phyloP scores from a whole-genome alignment of 2,797 vertebrate genomes.

The Telmatherina bonti region DNA sequence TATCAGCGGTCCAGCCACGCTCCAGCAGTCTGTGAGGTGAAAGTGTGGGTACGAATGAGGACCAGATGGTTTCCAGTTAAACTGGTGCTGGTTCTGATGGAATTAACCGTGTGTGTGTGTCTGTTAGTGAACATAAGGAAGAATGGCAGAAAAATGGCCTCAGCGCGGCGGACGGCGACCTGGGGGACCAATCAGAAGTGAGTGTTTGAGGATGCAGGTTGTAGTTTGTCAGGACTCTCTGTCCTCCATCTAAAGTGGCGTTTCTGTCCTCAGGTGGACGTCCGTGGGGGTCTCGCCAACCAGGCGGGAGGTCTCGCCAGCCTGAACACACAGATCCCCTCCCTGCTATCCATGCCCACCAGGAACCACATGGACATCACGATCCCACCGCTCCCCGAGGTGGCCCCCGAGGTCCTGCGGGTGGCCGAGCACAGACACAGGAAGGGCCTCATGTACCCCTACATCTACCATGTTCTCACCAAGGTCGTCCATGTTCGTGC shows the following conservation, averaged over 20 bases:
- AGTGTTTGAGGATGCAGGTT: slow-evolving; percentile 18
- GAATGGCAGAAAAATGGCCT: slow-evolving; percentile 88
- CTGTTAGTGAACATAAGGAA: slow-evolving; percentile 89
- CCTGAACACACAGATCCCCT: slow-evolving; percentile 90
- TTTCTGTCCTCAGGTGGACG: slow-evolving; percentile 78
- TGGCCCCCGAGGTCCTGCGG: slow-evolving; percentile 93
- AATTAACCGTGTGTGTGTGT: slow-evolving; percentile 44
- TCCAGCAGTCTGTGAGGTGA: no score
- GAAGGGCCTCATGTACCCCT: slow-evolving; percentile 96
- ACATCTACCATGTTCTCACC: slow-evolving; percentile 94
- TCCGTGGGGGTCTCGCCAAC: slow-evolving; percentile 81
- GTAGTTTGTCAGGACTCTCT: no score
- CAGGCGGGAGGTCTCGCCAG: slow-evolving; percentile 84
- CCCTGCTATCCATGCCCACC: slow-evolving; percentile 95
- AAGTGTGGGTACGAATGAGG: no score
- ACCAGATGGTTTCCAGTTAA: no score
- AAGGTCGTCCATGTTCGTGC: slow-evolving; percentile 77
- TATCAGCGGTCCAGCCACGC: no score
- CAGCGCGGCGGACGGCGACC: slow-evolving; percentile 80
- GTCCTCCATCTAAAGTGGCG: no score
- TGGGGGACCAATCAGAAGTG: slow-evolving; percentile 91
- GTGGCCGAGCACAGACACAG: slow-evolving; percentile 96
- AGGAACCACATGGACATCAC: slow-evolving; percentile 99
- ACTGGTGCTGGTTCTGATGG: no score
- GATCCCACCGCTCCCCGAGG: slow-evolving; percentile 91